These are phyloP conservation scores for Thaumatotibia leucotreta DNA, from an alignment of 1,140 invertebrate genomes.

Conservation along the genomic window DNA sequence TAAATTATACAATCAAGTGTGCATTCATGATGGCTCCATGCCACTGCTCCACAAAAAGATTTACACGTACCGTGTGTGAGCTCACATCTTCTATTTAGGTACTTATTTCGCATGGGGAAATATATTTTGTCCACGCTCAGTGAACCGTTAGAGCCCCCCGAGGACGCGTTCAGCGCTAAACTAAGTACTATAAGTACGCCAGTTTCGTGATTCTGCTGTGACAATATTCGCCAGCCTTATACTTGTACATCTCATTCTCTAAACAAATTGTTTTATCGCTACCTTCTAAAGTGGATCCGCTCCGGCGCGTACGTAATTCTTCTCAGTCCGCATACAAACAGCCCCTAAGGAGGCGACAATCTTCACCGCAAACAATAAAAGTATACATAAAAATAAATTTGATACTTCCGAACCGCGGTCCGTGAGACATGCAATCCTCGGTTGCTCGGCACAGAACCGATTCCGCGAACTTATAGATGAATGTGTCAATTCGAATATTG, in stretches of 20 bases:
- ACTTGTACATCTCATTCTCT: constrained; percentile 49
- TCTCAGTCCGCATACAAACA: constrained; percentile 69
- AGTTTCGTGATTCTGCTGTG: constrained; percentile 38
- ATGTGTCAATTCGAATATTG: constrained; percentile 28
- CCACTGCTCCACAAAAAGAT: constrained; percentile 18
- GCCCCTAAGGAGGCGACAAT: constrained; percentile 70
- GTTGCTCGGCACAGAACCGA: not conserved
- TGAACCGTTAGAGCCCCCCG: constrained; percentile 30
- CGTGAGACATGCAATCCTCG: constrained; percentile 50
- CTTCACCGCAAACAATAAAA: constrained; percentile 71
- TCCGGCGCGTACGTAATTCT: constrained; percentile 58
- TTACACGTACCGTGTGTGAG: not conserved
- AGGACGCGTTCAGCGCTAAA: constrained; percentile 38
- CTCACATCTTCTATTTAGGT: constrained; percentile 13
- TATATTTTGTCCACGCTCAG: constrained; percentile 28
- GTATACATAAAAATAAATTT: constrained; percentile 74
- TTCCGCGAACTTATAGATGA: constrained; percentile 20
- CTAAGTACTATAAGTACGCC: constrained; percentile 34
- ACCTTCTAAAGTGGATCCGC: constrained; percentile 52
- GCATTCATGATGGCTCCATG: constrained; percentile 30
- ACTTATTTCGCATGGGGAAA: constrained; percentile 32
- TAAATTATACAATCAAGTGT: constrained; percentile 44
- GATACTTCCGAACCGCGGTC: constrained; percentile 53
- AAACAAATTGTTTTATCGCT: constrained; percentile 71
- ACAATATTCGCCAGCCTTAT: constrained; percentile 36